These are phyloP conservation scores for Indicator maculatus DNA, from an alignment of 2,113 vertebrate species.

Conservation along the genomic window DNA sequence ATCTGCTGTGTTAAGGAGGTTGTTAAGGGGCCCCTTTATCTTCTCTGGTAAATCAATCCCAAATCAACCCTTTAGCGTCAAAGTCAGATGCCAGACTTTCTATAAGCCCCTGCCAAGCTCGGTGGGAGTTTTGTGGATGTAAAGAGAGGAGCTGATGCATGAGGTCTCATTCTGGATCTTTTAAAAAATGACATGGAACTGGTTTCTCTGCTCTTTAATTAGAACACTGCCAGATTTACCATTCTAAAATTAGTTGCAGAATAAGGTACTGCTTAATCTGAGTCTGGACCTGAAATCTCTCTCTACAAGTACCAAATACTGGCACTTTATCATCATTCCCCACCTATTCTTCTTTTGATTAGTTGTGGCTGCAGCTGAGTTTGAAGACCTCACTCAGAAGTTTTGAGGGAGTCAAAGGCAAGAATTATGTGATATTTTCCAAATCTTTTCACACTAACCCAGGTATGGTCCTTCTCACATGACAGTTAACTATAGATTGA, in stretches of 20 bases:
- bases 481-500: background rate
- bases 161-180: constrained; percentile 10
- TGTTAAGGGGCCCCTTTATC: constrained; percentile 26
- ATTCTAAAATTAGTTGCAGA: background rate
- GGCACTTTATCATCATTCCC: background rate
- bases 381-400: constrained; percentile 54
- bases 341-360: constrained; percentile 21
- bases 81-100: constrained; percentile 28
- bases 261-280: background rate
- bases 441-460: constrained; percentile 14
- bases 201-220: constrained; percentile 31
- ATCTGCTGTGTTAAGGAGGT: constrained; percentile 18
- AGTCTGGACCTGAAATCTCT: background rate
- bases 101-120: constrained; percentile 9
- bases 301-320: background rate
- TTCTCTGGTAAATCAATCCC: constrained; percentile 29
- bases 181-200: background rate
- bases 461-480: background rate
- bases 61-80: background rate
- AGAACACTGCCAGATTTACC: constrained; percentile 13
- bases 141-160: constrained; percentile 27
- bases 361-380: constrained; percentile 52
- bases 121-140: background rate
- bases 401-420: background rate
- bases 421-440: background rate